A percentile compares a stretch with the other conserved stretches of the same genome.
Evolutionary conservation across 2,797 vertebrate species (phyloP).

Genomic region (Propithecus perrieri): DNA sequence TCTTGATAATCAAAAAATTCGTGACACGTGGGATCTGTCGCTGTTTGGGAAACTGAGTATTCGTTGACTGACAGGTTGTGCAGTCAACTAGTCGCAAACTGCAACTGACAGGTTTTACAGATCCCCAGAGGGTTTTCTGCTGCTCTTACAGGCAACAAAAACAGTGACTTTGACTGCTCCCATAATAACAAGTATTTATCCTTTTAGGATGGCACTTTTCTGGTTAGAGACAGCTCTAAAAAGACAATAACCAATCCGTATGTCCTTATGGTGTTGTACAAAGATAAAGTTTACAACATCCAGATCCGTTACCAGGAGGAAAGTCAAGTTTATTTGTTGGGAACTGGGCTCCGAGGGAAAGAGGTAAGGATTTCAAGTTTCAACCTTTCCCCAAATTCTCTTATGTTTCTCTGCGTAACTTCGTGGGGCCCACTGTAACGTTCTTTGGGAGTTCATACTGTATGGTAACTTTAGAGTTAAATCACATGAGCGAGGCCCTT

Average conservation of each 20-base stretch:
- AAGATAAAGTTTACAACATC: conserved; percentile 96
- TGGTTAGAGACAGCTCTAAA: conserved; percentile 95
- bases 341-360: conserved; percentile 92
- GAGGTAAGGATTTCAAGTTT: conserved; percentile 88
- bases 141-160: not conserved
- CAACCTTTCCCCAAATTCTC: not conserved
- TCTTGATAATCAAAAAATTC: not conserved
- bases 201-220: conserved; percentile 93
- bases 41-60: not conserved
- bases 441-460: not conserved
- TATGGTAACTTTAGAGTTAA: not conserved
- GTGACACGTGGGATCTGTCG: no score
- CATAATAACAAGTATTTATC: not conserved
- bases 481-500: not conserved
- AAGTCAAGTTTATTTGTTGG: conserved; percentile 88
- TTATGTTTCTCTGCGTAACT: not conserved
- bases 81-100: not conserved
- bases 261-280: conserved; percentile 96
- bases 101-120: not conserved
- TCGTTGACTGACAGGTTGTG: not conserved
- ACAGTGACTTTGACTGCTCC: not conserved
- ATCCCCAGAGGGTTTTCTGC: not conserved
- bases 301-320: conserved; percentile 91
- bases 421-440: accelerated
- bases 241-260: conserved; percentile 90